phyloP scores from a whole-genome alignment of 2,797 vertebrate species.

The Paratrypauchen microcephalus region DNA sequence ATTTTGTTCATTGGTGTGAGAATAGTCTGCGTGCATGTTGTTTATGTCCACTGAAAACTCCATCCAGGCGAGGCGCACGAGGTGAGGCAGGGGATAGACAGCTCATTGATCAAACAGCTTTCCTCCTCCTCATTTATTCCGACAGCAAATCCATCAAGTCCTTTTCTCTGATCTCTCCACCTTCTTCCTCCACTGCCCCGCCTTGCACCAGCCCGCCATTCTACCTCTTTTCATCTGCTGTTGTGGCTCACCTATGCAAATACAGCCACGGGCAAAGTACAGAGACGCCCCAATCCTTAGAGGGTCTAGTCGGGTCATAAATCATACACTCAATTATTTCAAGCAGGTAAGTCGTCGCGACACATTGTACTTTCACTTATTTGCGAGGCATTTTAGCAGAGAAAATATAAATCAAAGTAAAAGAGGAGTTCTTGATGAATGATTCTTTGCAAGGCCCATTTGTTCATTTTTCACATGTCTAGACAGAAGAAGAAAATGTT shows the following conservation, averaged over 20 bases:
- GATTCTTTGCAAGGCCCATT: neutral
- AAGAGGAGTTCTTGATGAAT: conserved; percentile 10
- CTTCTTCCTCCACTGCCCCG: conserved; percentile 50
- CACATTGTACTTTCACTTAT: conserved; percentile 7
- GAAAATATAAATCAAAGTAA: conserved; percentile 6
- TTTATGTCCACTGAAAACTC: conserved; percentile 51
- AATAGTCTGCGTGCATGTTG: conserved; percentile 42
- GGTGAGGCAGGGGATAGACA: conserved; percentile 53
- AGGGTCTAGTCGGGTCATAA: conserved; percentile 21
- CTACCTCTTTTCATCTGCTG: conserved; percentile 29
- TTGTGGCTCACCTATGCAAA: conserved; percentile 37
- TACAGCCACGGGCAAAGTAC: neutral
- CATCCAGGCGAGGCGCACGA: conserved; percentile 36
- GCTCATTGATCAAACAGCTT: conserved; percentile 78
- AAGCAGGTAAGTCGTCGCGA: neutral
- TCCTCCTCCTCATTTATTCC: conserved; percentile 73
- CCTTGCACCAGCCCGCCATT: conserved; percentile 28
- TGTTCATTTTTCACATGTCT: conserved; percentile 1
- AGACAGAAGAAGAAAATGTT: conserved; percentile 2
- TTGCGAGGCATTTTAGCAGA: neutral
- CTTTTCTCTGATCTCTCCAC: conserved; percentile 67
- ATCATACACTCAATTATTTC: conserved; percentile 18
- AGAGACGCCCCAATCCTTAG: conserved; percentile 20
- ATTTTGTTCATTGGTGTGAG: conserved; percentile 21
- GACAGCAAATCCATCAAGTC: conserved; percentile 78